These are phyloP conservation scores for Sthenelais limicola DNA, from an alignment of 2,888 invertebrate genomes.

Conservation along the genomic window DNA sequence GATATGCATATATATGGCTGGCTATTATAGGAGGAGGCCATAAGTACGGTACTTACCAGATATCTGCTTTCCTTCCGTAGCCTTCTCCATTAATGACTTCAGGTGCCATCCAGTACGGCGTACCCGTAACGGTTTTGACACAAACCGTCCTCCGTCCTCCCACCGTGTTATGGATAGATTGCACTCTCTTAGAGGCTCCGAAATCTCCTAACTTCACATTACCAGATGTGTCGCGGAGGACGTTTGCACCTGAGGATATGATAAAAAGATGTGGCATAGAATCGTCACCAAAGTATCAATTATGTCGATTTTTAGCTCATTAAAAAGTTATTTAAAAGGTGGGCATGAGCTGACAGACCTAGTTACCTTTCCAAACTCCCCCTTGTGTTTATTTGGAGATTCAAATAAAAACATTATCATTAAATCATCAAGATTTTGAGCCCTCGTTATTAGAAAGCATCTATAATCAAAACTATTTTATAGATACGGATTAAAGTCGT, in stretches of 20 bases:
- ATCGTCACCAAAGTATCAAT: too few species aligned
- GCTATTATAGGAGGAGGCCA: too few species aligned
- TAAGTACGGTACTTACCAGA: conserved; percentile 69
- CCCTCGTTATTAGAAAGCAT: too few species aligned
- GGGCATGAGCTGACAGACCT: too few species aligned
- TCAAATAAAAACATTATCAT: background rate
- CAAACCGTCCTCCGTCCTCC: too few species aligned
- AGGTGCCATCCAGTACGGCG: conserved; percentile 73
- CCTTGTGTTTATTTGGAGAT: too few species aligned
- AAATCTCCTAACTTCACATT: conserved; percentile 75
- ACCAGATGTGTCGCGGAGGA: conserved; percentile 72
- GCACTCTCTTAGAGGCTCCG: conserved; percentile 73
- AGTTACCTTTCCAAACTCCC: too few species aligned
- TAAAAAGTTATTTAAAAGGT: too few species aligned
- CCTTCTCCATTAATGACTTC: conserved; percentile 72
- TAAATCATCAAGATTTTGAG: background rate
- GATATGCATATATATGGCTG: too few species aligned
- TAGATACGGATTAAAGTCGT: too few species aligned
- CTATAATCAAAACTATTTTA: too few species aligned
- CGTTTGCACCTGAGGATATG: conserved; percentile 71
- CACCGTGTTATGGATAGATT: conserved; percentile 64
- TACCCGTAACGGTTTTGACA: conserved; percentile 69
- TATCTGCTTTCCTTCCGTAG: conserved; percentile 72
- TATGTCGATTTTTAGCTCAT: too few species aligned
- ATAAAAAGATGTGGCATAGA: background rate